Conservation (phyloP, 2,888 invertebrate species). For the Eustalomyia histrio region DNA sequence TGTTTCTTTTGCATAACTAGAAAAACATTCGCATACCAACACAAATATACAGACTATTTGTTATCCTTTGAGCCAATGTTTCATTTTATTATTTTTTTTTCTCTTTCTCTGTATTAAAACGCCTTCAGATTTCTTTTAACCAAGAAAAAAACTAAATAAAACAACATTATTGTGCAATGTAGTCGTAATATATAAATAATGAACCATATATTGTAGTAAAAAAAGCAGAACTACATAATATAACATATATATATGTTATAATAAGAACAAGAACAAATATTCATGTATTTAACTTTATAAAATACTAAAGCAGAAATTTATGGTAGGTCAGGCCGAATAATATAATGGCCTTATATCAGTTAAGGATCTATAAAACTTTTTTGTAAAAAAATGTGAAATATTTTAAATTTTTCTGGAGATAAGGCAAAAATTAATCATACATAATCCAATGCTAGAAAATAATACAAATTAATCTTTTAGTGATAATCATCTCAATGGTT, state of each 20-base stretch:
- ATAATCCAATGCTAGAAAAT: too few species aligned
- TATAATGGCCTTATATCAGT: background rate
- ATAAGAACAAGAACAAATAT: constrained; percentile 3
- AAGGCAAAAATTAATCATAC: too few species aligned
- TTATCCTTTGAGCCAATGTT: constrained; percentile 57
- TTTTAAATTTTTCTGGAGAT: too few species aligned
- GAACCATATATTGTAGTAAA: constrained; percentile 41
- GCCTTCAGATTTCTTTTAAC: constrained; percentile 52
- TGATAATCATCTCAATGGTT: too few species aligned
- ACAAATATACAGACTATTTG: constrained; percentile 27
- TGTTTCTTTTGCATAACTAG: constrained; percentile 6
- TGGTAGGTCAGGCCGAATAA: constrained; percentile 7
- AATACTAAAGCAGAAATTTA: background rate
- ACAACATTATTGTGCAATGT: constrained; percentile 39
- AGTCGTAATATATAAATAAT: constrained; percentile 52
- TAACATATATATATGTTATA: too few species aligned
- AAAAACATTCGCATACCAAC: constrained; percentile 19
- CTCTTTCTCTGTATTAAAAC: constrained; percentile 38
- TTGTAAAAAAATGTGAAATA: too few species aligned
- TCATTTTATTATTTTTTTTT: constrained; percentile 28
- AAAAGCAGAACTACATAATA: background rate
- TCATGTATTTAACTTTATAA: background rate
- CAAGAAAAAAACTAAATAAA: constrained; percentile 21
- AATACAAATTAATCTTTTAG: too few species aligned
- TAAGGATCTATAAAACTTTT: too few species aligned